A percentile compares a stretch with the other conserved stretches of the same genome.
Conservation (phyloP, 2,797 vertebrate genomes). For the Micropoecilia bifurca region DNA sequence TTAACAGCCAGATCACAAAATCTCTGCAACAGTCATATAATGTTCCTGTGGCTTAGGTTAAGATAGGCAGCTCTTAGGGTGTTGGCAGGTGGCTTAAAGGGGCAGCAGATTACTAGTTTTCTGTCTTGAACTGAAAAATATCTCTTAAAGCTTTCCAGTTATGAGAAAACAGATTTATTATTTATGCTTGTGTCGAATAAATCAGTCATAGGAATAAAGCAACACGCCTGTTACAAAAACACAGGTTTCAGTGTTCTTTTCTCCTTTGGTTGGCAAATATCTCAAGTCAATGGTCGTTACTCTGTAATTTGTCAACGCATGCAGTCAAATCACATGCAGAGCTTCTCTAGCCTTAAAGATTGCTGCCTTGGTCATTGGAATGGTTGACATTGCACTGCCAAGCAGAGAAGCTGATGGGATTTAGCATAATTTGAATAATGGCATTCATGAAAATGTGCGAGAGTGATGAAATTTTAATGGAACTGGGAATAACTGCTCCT, state of each 20-base stretch:
- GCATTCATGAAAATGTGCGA: slow-evolving; percentile 83
- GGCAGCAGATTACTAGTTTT: slow-evolving; percentile 13
- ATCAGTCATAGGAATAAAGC: slow-evolving; percentile 20
- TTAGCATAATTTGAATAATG: slow-evolving; percentile 88
- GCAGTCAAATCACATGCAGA: slow-evolving; percentile 65
- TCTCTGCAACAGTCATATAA: slow-evolving; percentile 68
- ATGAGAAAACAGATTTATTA: neutral
- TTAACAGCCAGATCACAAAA: slow-evolving; percentile 70
- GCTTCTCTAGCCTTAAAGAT: slow-evolving; percentile 67
- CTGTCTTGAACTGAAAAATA: slow-evolving; percentile 57
- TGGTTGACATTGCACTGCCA: slow-evolving; percentile 75
- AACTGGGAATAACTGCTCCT: slow-evolving; percentile 75
- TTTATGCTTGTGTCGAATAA: slow-evolving; percentile 13
- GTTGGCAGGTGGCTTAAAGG: slow-evolving; percentile 63
- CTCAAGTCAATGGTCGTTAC: slow-evolving; percentile 49
- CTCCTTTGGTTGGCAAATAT: slow-evolving; percentile 45
- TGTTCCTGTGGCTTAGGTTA: slow-evolving; percentile 63
- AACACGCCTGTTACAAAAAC: slow-evolving; percentile 36
- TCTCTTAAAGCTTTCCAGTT: slow-evolving; percentile 33
- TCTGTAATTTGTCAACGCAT: slow-evolving; percentile 53
- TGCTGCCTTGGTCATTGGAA: slow-evolving; percentile 78
- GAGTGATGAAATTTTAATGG: slow-evolving; percentile 84
- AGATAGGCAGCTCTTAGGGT: slow-evolving; percentile 52
- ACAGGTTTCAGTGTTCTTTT: slow-evolving; percentile 21
- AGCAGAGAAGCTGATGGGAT: slow-evolving; percentile 82